Conservation (phyloP, 2,888 invertebrate species). For the Zhengitettix transpicula region DNA sequence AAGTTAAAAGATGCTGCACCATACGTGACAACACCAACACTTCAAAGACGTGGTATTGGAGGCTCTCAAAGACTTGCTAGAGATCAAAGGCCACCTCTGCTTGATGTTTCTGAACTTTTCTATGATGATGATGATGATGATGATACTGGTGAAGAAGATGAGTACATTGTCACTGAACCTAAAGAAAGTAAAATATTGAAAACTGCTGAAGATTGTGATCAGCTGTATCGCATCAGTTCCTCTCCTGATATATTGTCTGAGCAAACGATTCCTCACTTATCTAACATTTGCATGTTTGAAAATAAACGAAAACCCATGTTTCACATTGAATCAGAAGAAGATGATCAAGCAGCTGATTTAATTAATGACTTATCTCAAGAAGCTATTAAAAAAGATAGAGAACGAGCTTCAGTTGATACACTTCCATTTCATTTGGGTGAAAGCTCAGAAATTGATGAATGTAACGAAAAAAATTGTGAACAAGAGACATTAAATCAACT, state of each 20-base stretch:
- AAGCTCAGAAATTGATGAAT: slow-evolving; percentile 16
- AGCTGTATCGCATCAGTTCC: slow-evolving; percentile 9
- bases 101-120: slow-evolving; percentile 22
- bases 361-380: not conserved
- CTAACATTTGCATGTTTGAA: not conserved
- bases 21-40: slow-evolving; percentile 23
- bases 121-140: slow-evolving; percentile 19
- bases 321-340: slow-evolving; percentile 29
- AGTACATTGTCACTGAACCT: slow-evolving; percentile 14
- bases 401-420: not conserved
- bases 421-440: slow-evolving; percentile 2
- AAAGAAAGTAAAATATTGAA: slow-evolving; percentile 5
- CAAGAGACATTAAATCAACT: slow-evolving; percentile 17
- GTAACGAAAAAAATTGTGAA: slow-evolving; percentile 10
- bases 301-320: slow-evolving; percentile 25
- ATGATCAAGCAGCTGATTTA: slow-evolving; percentile 10
- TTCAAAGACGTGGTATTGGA: slow-evolving; percentile 20
- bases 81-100: slow-evolving; percentile 22
- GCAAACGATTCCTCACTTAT: slow-evolving; percentile 2
- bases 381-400: not conserved
- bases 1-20: not conserved
- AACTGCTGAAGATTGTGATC: slow-evolving; percentile 14
- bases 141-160: slow-evolving; percentile 16
- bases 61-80: slow-evolving; percentile 22
- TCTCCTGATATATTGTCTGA: slow-evolving; percentile 16